Percentiles rank a stretch among this genome's conserved stretches.
Evolutionary conservation across 2,113 vertebrate genomes (phyloP).

Genomic region (Lonchura striata): DNA sequence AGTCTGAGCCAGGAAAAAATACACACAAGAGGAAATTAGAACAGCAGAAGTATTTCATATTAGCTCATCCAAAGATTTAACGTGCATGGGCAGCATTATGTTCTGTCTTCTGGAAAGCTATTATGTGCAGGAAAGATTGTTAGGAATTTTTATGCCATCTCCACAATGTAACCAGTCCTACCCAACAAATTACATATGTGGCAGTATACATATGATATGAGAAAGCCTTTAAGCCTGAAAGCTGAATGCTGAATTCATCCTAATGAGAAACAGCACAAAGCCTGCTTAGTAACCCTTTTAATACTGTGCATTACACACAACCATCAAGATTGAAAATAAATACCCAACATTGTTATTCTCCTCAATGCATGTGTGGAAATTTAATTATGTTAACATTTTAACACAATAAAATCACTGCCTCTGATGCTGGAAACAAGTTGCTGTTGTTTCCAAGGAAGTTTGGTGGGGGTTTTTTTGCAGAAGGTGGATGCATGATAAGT

Average conservation of each 20-base stretch:
- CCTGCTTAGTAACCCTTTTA: slow-evolving; percentile 4
- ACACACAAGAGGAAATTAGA: slow-evolving; percentile 70
- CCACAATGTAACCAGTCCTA: slow-evolving; percentile 52
- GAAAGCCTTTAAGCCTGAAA: slow-evolving; percentile 37
- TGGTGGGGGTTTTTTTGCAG: neutral
- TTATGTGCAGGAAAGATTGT: slow-evolving; percentile 51
- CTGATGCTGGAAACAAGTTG: neutral
- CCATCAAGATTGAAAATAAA: neutral
- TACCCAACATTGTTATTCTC: neutral
- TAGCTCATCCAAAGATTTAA: slow-evolving; percentile 65
- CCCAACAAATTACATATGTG: slow-evolving; percentile 33
- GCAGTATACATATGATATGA: neutral
- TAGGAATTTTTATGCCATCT: slow-evolving; percentile 52
- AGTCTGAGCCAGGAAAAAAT: slow-evolving; percentile 75
- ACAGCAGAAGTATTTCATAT: slow-evolving; percentile 67
- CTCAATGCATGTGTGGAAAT: neutral
- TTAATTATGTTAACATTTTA: neutral
- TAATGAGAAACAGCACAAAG: slow-evolving; percentile 50
- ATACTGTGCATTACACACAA: neutral
- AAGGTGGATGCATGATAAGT: neutral
- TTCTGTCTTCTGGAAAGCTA: slow-evolving; percentile 48
- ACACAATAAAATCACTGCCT: neutral
- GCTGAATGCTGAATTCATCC: neutral
- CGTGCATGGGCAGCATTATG: slow-evolving; percentile 38
- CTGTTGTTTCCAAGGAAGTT: neutral